phyloP scores from a whole-genome alignment of 2,888 invertebrate species.

The Dryobota labecula region DNA sequence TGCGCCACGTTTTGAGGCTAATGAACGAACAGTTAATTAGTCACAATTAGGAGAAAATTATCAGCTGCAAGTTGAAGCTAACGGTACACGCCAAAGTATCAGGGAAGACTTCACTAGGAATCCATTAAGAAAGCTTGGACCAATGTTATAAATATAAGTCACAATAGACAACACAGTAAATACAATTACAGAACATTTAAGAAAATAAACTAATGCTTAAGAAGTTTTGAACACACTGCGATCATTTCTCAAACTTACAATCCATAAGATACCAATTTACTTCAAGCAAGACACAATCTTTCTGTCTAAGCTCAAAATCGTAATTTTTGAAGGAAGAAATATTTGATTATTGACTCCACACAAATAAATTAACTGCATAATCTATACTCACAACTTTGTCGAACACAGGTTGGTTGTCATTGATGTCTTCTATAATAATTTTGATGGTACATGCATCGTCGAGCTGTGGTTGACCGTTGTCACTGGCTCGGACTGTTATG shows the following conservation, averaged over 20 bases:
- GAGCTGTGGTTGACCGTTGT: slow-evolving; percentile 97
- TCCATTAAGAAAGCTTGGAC: slow-evolving; percentile 44
- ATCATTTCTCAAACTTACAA: neutral
- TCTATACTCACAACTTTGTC: slow-evolving; percentile 93
- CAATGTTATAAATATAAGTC: slow-evolving; percentile 29
- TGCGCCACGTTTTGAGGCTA: slow-evolving; percentile 85
- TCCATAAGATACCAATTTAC: neutral
- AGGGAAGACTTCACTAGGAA: slow-evolving; percentile 40
- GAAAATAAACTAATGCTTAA: neutral
- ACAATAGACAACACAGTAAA: slow-evolving; percentile 24
- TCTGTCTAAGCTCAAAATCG: neutral
- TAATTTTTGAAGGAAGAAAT: neutral
- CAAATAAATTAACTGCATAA: slow-evolving; percentile 3
- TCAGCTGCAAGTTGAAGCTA: slow-evolving; percentile 57
- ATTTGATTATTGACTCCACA: neutral
- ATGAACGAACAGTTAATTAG: slow-evolving; percentile 75
- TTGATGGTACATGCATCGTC: slow-evolving; percentile 98
- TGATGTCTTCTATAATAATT: slow-evolving; percentile 97
- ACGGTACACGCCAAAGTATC: slow-evolving; percentile 41
- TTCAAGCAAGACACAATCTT: neutral
- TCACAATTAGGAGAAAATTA: slow-evolving; percentile 65
- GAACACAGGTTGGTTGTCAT: slow-evolving; percentile 96
- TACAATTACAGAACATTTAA: neutral
- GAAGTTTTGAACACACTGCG: slow-evolving; percentile 1
- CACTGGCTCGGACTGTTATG: slow-evolving; percentile 97